phyloP scores from a whole-genome alignment of 2,888 invertebrate species.

The Thumatha senex region DNA sequence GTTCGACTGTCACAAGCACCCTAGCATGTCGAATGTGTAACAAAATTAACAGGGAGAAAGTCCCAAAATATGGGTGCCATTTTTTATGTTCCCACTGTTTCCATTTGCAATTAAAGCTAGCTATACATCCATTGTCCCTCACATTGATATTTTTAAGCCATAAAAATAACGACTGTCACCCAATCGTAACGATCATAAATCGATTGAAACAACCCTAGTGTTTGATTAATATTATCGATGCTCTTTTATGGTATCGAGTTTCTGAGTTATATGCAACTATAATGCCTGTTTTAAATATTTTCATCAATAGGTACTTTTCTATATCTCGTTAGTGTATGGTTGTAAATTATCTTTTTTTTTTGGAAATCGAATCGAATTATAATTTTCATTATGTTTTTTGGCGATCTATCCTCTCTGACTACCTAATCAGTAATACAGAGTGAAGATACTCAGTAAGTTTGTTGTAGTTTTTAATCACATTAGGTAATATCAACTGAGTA shows the following conservation, averaged over 20 bases:
- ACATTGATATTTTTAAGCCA: slow-evolving; percentile 74
- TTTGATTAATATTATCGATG: slow-evolving; percentile 48
- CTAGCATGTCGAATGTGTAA: slow-evolving; percentile 60
- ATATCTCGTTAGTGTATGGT: no score
- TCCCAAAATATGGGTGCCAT: slow-evolving; percentile 45
- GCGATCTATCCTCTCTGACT: no score
- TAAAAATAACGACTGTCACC: slow-evolving; percentile 76
- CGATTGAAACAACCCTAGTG: slow-evolving; percentile 51
- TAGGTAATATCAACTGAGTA: no score
- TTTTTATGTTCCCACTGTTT: slow-evolving; percentile 48
- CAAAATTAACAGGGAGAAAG: slow-evolving; percentile 57
- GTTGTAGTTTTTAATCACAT: no score
- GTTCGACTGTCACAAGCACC: slow-evolving; percentile 38
- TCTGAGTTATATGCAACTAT: slow-evolving; percentile 21
- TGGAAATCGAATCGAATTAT: no score
- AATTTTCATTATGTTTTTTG: no score
- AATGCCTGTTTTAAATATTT: slow-evolving; percentile 14
- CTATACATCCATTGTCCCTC: slow-evolving; percentile 71
- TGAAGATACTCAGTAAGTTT: no score
- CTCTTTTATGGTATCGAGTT: slow-evolving; percentile 26
- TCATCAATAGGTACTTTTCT: not conserved
- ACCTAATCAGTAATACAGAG: no score
- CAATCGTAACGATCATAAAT: slow-evolving; percentile 70
- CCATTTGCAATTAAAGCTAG: slow-evolving; percentile 61
- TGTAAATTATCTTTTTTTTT: no score